Evolutionary conservation across 2,888 invertebrate species (phyloP).

Genomic region (Hydrotaea diabolus): DNA sequence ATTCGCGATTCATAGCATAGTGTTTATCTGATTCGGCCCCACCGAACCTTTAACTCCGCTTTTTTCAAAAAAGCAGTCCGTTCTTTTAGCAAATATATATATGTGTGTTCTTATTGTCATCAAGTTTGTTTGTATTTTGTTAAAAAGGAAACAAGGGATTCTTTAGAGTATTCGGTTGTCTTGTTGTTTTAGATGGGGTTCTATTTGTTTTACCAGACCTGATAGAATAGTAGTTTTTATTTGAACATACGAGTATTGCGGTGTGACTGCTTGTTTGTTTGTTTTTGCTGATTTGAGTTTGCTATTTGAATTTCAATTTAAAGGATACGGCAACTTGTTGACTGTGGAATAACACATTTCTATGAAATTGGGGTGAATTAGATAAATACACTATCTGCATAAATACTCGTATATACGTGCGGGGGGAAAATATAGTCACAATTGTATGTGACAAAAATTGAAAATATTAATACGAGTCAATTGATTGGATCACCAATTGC

Average conservation of each 20-base stretch:
- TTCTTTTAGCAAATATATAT: no score
- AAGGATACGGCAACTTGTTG: neutral
- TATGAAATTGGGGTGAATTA: neutral
- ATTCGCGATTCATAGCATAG: no score
- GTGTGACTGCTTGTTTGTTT: slow-evolving; percentile 39
- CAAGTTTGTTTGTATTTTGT: no score
- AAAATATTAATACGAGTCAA: no score
- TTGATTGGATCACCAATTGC: no score
- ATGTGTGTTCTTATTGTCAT: neutral
- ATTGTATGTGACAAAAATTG: no score
- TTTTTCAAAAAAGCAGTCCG: no score
- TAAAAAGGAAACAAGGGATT: slow-evolving; percentile 21
- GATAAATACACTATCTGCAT: no score
- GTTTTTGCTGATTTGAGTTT: slow-evolving; percentile 23
- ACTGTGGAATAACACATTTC: neutral
- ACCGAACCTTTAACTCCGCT: no score
- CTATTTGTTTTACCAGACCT: slow-evolving; percentile 27
- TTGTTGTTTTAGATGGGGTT: neutral
- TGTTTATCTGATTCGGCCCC: no score
- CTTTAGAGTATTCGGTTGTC: slow-evolving; percentile 28
- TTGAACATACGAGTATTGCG: slow-evolving; percentile 34
- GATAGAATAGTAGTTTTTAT: slow-evolving; percentile 23
- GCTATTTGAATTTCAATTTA: neutral
- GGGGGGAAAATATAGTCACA: no score
- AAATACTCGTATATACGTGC: no score